phyloP scores from a whole-genome alignment of 2,113 vertebrate genomes.

The Cranoglanis bouderius region DNA sequence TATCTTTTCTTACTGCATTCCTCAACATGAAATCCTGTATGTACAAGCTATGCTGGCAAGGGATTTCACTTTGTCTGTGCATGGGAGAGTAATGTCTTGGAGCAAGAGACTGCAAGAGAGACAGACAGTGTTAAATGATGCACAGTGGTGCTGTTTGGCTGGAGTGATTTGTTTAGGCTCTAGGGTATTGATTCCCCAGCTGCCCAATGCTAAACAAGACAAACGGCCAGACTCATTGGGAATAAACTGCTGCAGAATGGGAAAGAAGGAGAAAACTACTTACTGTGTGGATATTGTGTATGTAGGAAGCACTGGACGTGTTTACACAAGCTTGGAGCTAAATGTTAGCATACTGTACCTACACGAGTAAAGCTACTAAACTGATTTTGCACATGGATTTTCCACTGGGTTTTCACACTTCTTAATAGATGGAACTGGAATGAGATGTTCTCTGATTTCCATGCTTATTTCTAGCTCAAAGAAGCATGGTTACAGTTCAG shows the following conservation, averaged over 20 bases:
- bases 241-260: conserved; percentile 30
- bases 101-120: not conserved
- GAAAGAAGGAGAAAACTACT: conserved; percentile 3
- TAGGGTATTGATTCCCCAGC: conserved; percentile 40
- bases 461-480: conserved; percentile 3
- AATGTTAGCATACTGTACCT: not conserved
- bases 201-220: conserved; percentile 46
- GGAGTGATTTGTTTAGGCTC: conserved; percentile 44
- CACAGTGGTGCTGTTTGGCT: conserved; percentile 17
- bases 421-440: conserved; percentile 35
- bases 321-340: conserved; percentile 4
- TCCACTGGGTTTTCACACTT: conserved; percentile 11
- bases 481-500: conserved; percentile 1
- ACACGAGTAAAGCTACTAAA: conserved; percentile 16
- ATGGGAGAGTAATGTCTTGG: conserved; percentile 7
- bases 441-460: conserved; percentile 30
- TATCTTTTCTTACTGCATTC: conserved; percentile 4
- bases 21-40: conserved; percentile 14
- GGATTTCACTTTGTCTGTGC: conserved; percentile 8
- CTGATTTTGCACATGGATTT: conserved; percentile 16
- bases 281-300: not conserved
- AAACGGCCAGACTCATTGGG: conserved; percentile 35
- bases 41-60: conserved; percentile 29
- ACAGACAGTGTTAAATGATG: conserved; percentile 46
- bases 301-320: not conserved